Evolutionary conservation across 2,888 invertebrate species (phyloP), one percentile per base, ranked within the genome.

Genomic region (Scaptodrosophila latifasciaeformis): DNA sequence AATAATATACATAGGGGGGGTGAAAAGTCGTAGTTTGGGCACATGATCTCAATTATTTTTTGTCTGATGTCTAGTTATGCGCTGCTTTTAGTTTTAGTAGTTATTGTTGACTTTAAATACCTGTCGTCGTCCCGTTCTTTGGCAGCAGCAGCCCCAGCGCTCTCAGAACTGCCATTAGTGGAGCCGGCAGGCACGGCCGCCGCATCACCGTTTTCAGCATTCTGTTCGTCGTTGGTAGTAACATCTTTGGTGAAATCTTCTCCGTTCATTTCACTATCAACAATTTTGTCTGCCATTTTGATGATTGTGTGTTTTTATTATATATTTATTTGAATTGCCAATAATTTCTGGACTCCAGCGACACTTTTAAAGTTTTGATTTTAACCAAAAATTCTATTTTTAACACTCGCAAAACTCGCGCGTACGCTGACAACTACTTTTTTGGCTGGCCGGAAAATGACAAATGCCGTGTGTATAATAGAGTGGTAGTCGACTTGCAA

Each of bases 221-320:
- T 65, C 35, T 63, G 67, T 48, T 81, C 79, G 62, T 84, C 85
- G 67, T 81, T 84, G 57, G 88, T 87, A 82, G 90, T 90, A 81
- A 92, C 90, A 85, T 92, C 92, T 89, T 92, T 91, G 76, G 92
- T 92, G 87, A 92, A 92, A 87, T 92, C 92, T 87, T 92, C 93
- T 86, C 92, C 92, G 87, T 92, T 92, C 91, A 92, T 92, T 82
- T 89, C 88, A 87, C 88, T 89, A 84, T 90, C 91, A 58, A 83
- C 83, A 89, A 90, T 88, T 82, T 87, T 88, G 43, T 84, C 89
- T 63, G 89, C 88, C 89, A 90, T 90, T 77, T 46, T 70, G 13
- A 40, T 27, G 53, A 34, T 54, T 58, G 56, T 57, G 39, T 65
- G 37, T 34, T 34, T 34, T 34, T 34, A 34, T 34, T 17, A 17